Base-by-base conservation (phyloP, 2,113 vertebrate species). In the Sphaerodactylus townsendi region DNA sequence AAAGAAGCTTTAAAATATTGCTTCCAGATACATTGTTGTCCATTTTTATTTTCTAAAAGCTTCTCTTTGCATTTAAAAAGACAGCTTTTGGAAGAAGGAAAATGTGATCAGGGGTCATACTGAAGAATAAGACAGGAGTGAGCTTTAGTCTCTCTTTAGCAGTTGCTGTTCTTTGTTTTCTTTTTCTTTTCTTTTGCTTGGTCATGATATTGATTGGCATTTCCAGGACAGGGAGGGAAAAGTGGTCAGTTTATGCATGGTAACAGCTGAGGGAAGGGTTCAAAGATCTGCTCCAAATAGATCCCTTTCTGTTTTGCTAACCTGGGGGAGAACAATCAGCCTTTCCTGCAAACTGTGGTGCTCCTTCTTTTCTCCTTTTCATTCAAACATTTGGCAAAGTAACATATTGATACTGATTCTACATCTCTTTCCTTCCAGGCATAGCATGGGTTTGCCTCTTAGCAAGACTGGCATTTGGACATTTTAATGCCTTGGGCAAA, bases 191-290 rank as follows among this genome's bases (percentile, higher is more conserved):
- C 62, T 62, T 71, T 70, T 72, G 53, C 76, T 79, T 72, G 76
- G 39, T 85, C 77, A 62, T 72, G 33, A 46, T 76, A 81, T 81
- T 37, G 66, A 53, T 71, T 82, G 56, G 70, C 75, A 66, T 68
- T 83, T 78, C 68, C 81, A 83, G 76, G 35, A 65, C 68, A 50
- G 30, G 56, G 74, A 66, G 66, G 66, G 56, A 21, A 41, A 77
- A 82, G 33, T 82, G 68, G 80, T 39, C 68, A 73, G 56, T 30
- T 19, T 59, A 28, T 14, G 35, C 44, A 76, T 30, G 25, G 41
- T 64, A 46, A 37, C 83, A 30, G 41, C 21, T 15, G 10, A 25
- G 30, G 56, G 33, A 71, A 28, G 25, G 19, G 37, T 10, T 53
- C 50, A 65, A 50, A 33, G 35, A 37, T 30, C 15, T 72, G 50